Conservation (phyloP, 1,140 invertebrate genomes). For the Scaptodrosophila lebanonensis region DNA sequence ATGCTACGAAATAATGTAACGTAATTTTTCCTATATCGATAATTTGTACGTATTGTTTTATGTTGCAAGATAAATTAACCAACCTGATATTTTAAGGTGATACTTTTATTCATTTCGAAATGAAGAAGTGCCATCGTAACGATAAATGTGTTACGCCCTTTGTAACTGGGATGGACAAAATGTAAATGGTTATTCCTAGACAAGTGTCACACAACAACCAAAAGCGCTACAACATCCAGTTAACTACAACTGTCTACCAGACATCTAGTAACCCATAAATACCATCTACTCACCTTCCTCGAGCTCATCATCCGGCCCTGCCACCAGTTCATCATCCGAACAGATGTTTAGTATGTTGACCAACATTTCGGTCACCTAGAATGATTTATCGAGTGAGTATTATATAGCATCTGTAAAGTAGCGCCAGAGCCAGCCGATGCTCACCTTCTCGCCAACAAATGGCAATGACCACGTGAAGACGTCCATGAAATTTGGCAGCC, state of each 20-base stretch:
- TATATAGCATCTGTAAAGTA: background rate
- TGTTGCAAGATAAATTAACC: too few species aligned
- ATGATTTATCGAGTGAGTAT: constrained; percentile 46
- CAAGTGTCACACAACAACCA: constrained; percentile 39
- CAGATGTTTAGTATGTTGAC: constrained; percentile 99
- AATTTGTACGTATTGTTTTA: too few species aligned
- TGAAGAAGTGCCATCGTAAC: too few species aligned
- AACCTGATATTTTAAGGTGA: too few species aligned
- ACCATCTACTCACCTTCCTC: constrained; percentile 89
- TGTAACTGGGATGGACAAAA: too few species aligned
- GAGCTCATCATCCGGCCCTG: constrained; percentile 95
- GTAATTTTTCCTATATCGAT: too few species aligned
- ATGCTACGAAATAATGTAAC: too few species aligned
- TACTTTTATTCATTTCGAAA: too few species aligned
- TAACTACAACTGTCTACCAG: constrained; percentile 17
- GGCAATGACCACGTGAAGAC: constrained; percentile 99
- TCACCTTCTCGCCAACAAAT: constrained; percentile 99
- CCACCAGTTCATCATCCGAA: constrained; percentile 99
- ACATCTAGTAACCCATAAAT: background rate
- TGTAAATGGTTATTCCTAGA: too few species aligned
- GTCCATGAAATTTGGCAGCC: constrained; percentile 99
- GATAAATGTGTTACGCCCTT: too few species aligned
- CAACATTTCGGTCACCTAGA: constrained; percentile 98
- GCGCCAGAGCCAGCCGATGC: background rate
- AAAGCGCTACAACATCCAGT: constrained; percentile 54